Evolutionary conservation across 2,113 vertebrate genomes (phyloP), one percentile per base, ranked within the genome.

Genomic region (Aspidoscelis tigris): DNA sequence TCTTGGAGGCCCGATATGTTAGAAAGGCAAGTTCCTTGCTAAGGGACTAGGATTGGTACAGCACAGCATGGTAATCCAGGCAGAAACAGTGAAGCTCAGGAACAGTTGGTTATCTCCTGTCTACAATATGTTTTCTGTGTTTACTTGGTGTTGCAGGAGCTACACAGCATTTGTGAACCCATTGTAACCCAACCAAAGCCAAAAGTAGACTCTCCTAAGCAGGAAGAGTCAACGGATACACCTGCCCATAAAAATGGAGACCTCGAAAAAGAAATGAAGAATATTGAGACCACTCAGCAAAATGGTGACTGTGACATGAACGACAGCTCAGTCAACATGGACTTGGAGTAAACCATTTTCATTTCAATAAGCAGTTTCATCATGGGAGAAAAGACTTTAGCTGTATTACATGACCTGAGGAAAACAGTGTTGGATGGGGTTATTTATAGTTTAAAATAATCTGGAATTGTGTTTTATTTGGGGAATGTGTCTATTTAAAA

Each of bases 141-240:
- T 44, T 69, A 86, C 24, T 72, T 47, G 39, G 47, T 81, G 41
- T 83, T 86, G 47, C 84, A 97, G 97, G 95, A 96, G 44, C 86
- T 97, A 84, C 92, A 93, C 76, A 93, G 89, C 66, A 64, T 93
- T 14, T 97, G 97, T 90, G 96, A 97, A 71, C 93, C 96, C 1
- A 84, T 97, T 44, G 96, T 97, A 66, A 96, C 94, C 77, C 97
- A 97, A 58, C 95, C 96, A 21, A 97, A 96, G 88, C 96, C 97
- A 68, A 96, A 97, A 92, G 93, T 96, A 4, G 96, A 97, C 53
- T 97, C 95, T 53, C 96, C 97, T 26, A 96, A 96, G 85, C 93
- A 96, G 75, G 96, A 97, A 90, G 95, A 94, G 86, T 95, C 96
- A n/a, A 82, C 89, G 65, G 94, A 89, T 84, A 94, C 95, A 33